Evolutionary conservation across 2,797 vertebrate genomes (phyloP), one percentile per base, ranked within the genome.

Genomic region (Acanthurus leucopareius): DNA sequence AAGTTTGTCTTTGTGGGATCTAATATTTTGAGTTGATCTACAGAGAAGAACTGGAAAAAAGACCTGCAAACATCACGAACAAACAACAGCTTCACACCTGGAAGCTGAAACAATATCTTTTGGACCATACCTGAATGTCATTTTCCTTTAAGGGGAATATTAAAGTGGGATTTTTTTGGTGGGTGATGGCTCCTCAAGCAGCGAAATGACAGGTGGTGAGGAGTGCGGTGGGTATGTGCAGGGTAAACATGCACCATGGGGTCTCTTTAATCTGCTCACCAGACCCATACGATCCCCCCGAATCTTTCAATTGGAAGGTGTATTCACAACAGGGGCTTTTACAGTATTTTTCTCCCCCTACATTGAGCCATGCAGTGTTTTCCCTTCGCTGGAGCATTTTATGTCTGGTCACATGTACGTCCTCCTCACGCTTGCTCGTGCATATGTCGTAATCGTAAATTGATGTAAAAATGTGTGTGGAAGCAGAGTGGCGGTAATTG

Each of bases 231-330:
- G 73, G 40, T 78, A 63, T 79, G 79, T 82, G 83, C 59, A 82
- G 87, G 77, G 87, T 86, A 91, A 91, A 82, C 79, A 82, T 86
- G 86, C 90, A 78, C 87, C 86, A 80, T 81, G 86, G 93, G 90
- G 90, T 89, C 83, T 83, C 82, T 93, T 89, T 94, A 93, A 94
- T 94, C 93, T 92, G 69, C 94, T 91, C 92, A 92, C 92, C 90
- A 90, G 80, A 88, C 89, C 89, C 93, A 89, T 93, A 91, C 94
- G 79, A 32, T 71, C 76, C 73, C 73, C 77, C 60, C 40, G 28
- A 73, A 71, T 74, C 79, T 79, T 67, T 56, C 58, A 80, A 44
- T 57, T 44, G 56, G 63, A 69, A 63, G 73, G 52, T 51, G 77
- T 19, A 69, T 72, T 83, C 60, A 65, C 28, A 1, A 22, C 48